A percentile compares a stretch with the other conserved stretches of the same genome.
Conservation (phyloP, 1,140 invertebrate genomes). For the Zelostemma sp. region DNA sequence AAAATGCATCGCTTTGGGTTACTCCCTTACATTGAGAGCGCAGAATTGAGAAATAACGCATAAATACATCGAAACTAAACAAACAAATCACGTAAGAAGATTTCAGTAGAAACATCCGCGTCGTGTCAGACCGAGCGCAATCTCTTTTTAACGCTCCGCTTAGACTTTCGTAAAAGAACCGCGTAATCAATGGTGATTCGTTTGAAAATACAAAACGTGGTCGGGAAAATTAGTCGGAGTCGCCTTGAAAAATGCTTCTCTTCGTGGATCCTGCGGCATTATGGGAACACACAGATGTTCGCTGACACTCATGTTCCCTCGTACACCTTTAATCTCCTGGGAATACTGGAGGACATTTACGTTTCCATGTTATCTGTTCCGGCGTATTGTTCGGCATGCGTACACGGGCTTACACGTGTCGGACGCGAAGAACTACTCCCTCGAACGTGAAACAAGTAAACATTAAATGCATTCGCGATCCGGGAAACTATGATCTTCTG, state of each 20-base stretch:
- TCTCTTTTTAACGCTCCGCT: too few relatives aligned
- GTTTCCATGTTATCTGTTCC: constrained; percentile 2
- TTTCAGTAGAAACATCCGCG: too few relatives aligned
- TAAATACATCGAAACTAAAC: too few relatives aligned
- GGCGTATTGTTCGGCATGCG: constrained; percentile 1
- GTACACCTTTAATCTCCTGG: constrained; percentile 7
- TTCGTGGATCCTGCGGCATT: neutral
- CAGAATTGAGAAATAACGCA: too few relatives aligned
- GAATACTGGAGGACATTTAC: constrained; percentile 7
- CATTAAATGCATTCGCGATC: neutral
- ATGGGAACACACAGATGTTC: neutral
- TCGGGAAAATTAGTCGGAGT: too few relatives aligned
- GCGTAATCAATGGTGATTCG: too few relatives aligned
- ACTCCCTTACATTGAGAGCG: too few relatives aligned
- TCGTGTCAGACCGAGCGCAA: too few relatives aligned
- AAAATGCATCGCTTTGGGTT: neutral
- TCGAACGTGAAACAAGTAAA: neutral
- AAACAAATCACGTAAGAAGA: too few relatives aligned
- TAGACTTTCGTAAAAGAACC: too few relatives aligned
- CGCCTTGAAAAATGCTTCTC: too few relatives aligned
- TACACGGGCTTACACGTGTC: constrained; percentile 7
- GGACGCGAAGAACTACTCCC: constrained; percentile 2
- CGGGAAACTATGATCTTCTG: neutral
- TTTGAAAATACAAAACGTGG: too few relatives aligned
- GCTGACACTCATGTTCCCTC: constrained; percentile 3